phyloP scores from a whole-genome alignment of 2,113 vertebrate genomes.

The Pituophis catenifer region DNA sequence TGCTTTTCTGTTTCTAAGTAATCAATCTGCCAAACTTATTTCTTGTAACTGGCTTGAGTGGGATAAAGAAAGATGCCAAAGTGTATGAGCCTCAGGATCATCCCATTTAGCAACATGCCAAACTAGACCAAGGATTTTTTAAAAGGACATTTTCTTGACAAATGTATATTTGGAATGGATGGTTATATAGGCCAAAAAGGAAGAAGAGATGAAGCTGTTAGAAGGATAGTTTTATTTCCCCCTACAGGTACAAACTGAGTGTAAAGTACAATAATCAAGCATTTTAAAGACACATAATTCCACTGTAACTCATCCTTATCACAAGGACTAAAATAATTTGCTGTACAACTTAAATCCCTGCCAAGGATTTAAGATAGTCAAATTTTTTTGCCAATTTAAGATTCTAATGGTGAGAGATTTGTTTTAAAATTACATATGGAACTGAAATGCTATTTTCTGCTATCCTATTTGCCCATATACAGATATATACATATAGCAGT shows the following conservation, averaged over 20 bases:
- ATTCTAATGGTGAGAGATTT: not conserved
- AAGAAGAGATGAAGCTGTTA: not conserved
- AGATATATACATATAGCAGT: not conserved
- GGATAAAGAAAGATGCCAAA: not conserved
- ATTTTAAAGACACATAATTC: constrained; percentile 13
- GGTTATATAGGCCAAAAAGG: not conserved
- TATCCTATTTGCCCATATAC: not conserved
- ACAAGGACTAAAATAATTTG: constrained; percentile 9
- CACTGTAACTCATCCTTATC: constrained; percentile 9
- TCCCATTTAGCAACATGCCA: not conserved
- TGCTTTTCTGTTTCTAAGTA: not conserved
- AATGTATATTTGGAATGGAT: not conserved
- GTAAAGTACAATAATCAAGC: constrained; percentile 27
- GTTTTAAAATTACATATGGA: not conserved
- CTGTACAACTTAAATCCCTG: not conserved
- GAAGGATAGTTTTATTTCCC: constrained; percentile 19
- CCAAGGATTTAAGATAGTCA: not conserved
- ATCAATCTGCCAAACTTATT: not conserved
- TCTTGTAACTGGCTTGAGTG: not conserved
- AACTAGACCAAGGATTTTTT: not conserved
- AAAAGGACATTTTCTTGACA: not conserved
- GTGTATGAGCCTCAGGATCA: not conserved
- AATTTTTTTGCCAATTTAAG: not conserved
- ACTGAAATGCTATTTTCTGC: not conserved
- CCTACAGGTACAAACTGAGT: constrained; percentile 3